A percentile compares a stretch with the other conserved stretches of the same genome.
Conservation (phyloP, 2,113 vertebrate species). For the Daboia siamensis region DNA sequence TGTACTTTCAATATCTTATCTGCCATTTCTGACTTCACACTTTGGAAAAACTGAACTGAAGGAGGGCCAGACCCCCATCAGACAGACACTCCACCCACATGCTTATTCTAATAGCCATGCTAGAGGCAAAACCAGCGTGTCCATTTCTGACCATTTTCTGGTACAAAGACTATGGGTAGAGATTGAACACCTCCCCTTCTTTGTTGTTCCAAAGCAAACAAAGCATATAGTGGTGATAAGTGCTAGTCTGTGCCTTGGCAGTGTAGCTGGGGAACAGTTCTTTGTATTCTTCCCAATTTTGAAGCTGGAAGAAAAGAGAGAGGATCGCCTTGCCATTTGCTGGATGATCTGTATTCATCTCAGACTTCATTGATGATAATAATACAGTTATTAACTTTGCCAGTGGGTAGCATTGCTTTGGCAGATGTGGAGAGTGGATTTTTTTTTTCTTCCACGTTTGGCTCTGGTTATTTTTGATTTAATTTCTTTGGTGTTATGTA, state of each 20-base stretch:
- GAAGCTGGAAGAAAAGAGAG: neutral
- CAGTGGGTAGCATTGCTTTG: neutral
- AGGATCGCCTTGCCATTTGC: neutral
- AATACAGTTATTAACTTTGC: neutral
- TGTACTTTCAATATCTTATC: neutral
- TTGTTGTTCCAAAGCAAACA: neutral
- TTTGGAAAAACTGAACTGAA: neutral
- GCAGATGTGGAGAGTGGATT: neutral
- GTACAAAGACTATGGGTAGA: neutral
- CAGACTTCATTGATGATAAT: neutral
- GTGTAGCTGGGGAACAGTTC: neutral
- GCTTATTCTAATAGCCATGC: neutral
- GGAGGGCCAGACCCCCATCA: neutral
- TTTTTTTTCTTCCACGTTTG: neutral
- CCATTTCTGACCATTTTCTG: neutral
- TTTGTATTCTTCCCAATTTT: neutral
- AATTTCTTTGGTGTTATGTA: neutral
- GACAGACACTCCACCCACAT: neutral
- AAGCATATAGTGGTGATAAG: neutral
- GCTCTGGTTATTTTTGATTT: neutral
- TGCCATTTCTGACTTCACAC: neutral
- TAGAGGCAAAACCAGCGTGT: neutral
- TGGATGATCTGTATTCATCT: neutral
- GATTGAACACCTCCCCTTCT: neutral
- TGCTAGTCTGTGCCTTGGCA: neutral